Conservation (phyloP, 2,888 invertebrate genomes). For the Ophion ventricosus region DNA sequence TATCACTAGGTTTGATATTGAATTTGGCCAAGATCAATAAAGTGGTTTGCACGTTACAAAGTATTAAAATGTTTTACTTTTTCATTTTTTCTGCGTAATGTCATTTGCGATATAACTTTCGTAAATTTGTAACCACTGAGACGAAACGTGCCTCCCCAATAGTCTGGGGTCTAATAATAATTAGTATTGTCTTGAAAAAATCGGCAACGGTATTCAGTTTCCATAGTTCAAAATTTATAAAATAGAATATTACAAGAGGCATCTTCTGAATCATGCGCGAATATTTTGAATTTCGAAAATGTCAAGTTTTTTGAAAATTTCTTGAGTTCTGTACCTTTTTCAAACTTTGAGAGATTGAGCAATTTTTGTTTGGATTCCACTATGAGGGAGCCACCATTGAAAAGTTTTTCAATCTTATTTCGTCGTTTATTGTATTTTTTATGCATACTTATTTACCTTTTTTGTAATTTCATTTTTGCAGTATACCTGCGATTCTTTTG, state of each 20-base stretch:
- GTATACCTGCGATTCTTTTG: no score
- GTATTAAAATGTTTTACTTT: neutral
- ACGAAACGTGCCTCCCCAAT: no score
- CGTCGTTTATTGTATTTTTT: no score
- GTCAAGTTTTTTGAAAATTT: neutral
- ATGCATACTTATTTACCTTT: no score
- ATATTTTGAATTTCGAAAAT: neutral
- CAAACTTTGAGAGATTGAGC: neutral
- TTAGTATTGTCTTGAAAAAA: no score
- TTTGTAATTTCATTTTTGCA: no score
- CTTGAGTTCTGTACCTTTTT: neutral
- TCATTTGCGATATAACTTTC: neutral
- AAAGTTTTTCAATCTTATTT: neutral
- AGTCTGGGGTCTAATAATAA: no score
- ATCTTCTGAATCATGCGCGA: neutral
- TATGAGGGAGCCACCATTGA: neutral
- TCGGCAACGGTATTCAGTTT: neutral
- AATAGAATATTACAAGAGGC: neutral
- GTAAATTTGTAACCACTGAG: neutral
- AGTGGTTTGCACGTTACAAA: neutral
- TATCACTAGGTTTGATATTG: no score
- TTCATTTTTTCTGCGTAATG: neutral
- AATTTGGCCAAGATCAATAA: neutral
- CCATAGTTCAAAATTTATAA: neutral
- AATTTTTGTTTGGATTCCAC: neutral